phyloP scores from a whole-genome alignment of 2,113 vertebrate species.

The Miniopterus natalensis region DNA sequence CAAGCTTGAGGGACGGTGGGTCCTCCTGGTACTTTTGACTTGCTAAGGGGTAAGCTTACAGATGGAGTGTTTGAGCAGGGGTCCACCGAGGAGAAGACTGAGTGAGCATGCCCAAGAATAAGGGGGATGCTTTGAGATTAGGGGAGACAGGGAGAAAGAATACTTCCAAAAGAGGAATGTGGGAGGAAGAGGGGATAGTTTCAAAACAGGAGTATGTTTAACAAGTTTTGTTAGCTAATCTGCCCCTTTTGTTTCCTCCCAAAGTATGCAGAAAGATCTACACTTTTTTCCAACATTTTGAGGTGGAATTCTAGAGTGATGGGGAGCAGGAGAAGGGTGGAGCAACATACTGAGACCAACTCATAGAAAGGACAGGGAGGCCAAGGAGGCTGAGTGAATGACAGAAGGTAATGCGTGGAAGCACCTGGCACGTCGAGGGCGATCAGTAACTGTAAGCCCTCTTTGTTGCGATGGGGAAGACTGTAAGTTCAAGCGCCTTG shows the following conservation, averaged over 20 bases:
- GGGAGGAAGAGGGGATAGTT: background rate
- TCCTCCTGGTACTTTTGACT: background rate
- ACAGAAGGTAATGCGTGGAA: background rate
- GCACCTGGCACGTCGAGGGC: background rate
- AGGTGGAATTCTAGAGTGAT: constrained; percentile 7
- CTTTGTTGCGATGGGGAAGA: background rate
- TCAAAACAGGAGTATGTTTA: constrained; percentile 7
- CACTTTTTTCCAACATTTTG: background rate
- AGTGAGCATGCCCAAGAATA: background rate
- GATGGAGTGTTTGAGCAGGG: constrained; percentile 10
- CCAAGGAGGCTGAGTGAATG: background rate
- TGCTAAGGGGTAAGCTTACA: background rate
- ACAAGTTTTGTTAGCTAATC: constrained; percentile 66
- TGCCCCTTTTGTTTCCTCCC: background rate
- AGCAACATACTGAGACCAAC: background rate
- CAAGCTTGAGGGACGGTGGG: background rate
- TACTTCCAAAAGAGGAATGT: constrained; percentile 33
- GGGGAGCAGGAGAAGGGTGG: background rate
- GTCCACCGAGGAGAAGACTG: background rate
- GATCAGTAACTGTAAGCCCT: background rate
- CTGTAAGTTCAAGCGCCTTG: constrained; percentile 19
- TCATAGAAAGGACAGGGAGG: constrained; percentile 44
- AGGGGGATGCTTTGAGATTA: constrained; percentile 26
- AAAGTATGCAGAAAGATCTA: constrained; percentile 55
- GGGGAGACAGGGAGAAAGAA: background rate